A percentile compares a stretch with the other conserved stretches of the same genome.
phyloP scores from a whole-genome alignment of 2,797 vertebrate species.

The Gadopsis bispinosus region DNA sequence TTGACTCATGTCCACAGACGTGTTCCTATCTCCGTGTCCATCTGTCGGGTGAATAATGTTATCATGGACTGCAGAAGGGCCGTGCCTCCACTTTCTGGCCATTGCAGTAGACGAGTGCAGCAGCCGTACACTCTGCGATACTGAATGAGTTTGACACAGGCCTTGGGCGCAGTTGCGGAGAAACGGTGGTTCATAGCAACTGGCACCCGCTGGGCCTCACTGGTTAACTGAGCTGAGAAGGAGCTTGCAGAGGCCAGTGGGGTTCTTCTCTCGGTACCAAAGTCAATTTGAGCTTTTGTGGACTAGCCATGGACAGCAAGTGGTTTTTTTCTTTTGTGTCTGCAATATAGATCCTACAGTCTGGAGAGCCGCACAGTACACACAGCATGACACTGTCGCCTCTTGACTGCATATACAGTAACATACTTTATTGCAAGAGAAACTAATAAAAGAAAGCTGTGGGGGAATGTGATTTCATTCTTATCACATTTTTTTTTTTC shows the following conservation, averaged over 20 bases:
- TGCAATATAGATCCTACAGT: slow-evolving; percentile 49
- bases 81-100: slow-evolving; percentile 38
- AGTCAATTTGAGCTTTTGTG: slow-evolving; percentile 62
- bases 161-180: slow-evolving; percentile 57
- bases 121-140: slow-evolving; percentile 51
- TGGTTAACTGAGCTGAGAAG: slow-evolving; percentile 59
- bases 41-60: slow-evolving; percentile 68
- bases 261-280: slow-evolving; percentile 49
- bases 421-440: slow-evolving; percentile 72
- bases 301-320: slow-evolving; percentile 51
- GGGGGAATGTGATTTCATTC: slow-evolving; percentile 68
- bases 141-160: slow-evolving; percentile 68
- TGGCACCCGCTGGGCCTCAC: slow-evolving; percentile 57
- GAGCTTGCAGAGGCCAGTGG: slow-evolving; percentile 60
- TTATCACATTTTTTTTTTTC: slow-evolving; percentile 60
- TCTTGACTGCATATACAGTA: slow-evolving; percentile 63
- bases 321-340: slow-evolving; percentile 56
- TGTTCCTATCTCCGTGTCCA: slow-evolving; percentile 64
- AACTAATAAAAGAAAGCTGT: slow-evolving; percentile 77
- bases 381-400: slow-evolving; percentile 52
- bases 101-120: slow-evolving; percentile 46
- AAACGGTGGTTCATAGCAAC: slow-evolving; percentile 67
- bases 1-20: slow-evolving; percentile 53
- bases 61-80: slow-evolving; percentile 63
- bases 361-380: slow-evolving; percentile 35